Evolutionary conservation across 2,888 invertebrate species (phyloP).

Genomic region (Troides aeacus): DNA sequence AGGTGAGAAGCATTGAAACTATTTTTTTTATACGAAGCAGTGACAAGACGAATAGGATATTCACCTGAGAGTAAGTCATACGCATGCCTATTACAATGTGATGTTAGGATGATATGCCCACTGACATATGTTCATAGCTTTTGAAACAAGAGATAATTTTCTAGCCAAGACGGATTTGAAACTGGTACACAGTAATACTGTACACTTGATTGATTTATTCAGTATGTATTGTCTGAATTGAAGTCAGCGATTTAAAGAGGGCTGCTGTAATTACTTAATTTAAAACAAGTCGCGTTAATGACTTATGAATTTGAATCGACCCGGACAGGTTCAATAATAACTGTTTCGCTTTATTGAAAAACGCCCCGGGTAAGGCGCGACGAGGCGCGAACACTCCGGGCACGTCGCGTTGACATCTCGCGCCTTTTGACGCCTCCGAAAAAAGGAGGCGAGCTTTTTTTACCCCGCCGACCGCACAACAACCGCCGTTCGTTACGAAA

Average conservation of each 20-base stretch:
- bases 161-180: no score
- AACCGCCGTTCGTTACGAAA: constrained; percentile 11
- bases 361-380: constrained; percentile 37
- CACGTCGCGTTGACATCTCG: constrained; percentile 47
- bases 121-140: no score
- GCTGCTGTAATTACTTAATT: constrained; percentile 15
- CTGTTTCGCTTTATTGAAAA: constrained; percentile 44
- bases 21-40: no score
- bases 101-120: no score
- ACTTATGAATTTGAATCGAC: constrained; percentile 38
- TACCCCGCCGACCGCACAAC: constrained; percentile 1
- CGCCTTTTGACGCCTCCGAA: constrained; percentile 47
- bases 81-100: no score
- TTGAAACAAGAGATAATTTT: no score
- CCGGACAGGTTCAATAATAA: constrained; percentile 39
- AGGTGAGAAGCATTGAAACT: no score
- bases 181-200: no score
- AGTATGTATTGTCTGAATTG: no score
- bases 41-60: no score
- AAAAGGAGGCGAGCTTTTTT: constrained; percentile 29
- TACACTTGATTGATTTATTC: no score
- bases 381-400: constrained; percentile 35
- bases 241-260: not conserved
- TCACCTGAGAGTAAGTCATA: no score
- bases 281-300: constrained; percentile 33